A percentile compares a stretch with the other conserved stretches of the same genome.
phyloP scores from a whole-genome alignment of 2,888 invertebrate species.

The Drosophila prolongata region DNA sequence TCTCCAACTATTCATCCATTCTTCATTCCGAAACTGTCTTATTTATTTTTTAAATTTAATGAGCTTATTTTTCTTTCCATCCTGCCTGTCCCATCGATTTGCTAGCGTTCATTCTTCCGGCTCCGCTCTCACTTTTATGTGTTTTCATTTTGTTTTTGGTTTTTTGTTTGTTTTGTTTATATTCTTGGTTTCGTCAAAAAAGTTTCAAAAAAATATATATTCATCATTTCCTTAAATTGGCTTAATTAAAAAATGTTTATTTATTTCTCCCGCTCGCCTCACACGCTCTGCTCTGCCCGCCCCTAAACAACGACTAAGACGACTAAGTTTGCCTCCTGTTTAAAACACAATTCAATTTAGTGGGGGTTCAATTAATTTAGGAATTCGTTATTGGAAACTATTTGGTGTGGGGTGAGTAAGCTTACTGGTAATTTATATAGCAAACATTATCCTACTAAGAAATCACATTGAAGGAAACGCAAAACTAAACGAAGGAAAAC shows the following conservation, averaged over 20 bases:
- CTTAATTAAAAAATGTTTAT: constrained; percentile 77
- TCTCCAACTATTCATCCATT: constrained; percentile 2
- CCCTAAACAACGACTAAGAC: constrained; percentile 50
- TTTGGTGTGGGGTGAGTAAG: constrained; percentile 39
- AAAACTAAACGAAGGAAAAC: constrained; percentile 39
- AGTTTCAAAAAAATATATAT: constrained; percentile 82
- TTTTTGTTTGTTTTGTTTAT: constrained; percentile 59
- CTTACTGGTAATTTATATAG: constrained; percentile 43
- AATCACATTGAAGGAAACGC: constrained; percentile 40
- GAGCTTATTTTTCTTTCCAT: constrained; percentile 58
- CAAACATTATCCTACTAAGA: constrained; percentile 57
- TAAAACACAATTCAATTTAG: constrained; percentile 55
- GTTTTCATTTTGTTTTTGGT: constrained; percentile 54
- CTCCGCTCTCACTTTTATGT: constrained; percentile 37
- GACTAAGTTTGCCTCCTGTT: constrained; percentile 47
- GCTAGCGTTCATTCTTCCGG: constrained; percentile 47
- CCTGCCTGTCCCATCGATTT: constrained; percentile 33
- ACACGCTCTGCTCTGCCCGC: constrained; percentile 35
- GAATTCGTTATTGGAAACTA: constrained; percentile 60
- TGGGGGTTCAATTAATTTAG: constrained; percentile 49
- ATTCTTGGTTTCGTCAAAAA: constrained; percentile 72
- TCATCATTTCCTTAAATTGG: constrained; percentile 74
- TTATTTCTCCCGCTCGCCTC: constrained; percentile 46
- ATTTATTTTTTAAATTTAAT: constrained; percentile 57
- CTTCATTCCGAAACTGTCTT: constrained; percentile 32